phyloP scores from a whole-genome alignment of 2,797 vertebrate genomes.

The Spea hammondii region DNA sequence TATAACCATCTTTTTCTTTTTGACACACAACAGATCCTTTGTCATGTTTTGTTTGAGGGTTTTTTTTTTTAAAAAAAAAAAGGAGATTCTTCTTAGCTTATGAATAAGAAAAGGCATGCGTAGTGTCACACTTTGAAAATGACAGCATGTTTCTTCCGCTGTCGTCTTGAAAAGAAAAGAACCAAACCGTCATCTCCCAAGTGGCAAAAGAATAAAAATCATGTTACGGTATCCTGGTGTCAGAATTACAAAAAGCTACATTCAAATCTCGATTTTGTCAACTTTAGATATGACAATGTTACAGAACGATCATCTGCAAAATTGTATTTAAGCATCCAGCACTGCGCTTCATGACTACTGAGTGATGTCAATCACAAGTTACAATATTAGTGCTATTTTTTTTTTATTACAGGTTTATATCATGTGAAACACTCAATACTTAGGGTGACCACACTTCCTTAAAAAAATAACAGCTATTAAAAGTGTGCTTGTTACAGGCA shows the following conservation, averaged over 20 bases:
- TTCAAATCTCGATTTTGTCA: not conserved
- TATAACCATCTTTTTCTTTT: constrained; percentile 20
- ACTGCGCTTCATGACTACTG: not conserved
- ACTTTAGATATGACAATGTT: not conserved
- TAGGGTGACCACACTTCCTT: too few species aligned
- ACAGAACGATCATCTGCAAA: not conserved
- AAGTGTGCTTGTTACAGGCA: too few species aligned
- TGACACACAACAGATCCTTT: constrained; percentile 45
- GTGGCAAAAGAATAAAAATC: constrained; percentile 31
- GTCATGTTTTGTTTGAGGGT: constrained; percentile 43
- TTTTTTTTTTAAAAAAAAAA: constrained; percentile 4
- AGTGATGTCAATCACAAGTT: constrained; percentile 4
- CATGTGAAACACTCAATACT: too few species aligned
- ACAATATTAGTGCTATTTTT: too few species aligned
- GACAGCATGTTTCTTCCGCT: constrained; percentile 37
- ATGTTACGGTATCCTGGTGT: constrained; percentile 20
- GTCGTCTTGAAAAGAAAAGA: constrained; percentile 28
- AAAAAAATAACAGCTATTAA: too few species aligned
- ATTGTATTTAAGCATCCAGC: constrained; percentile 1
- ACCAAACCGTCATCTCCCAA: constrained; percentile 15
- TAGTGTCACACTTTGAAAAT: constrained; percentile 30
- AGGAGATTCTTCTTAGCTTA: constrained; percentile 15
- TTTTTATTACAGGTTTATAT: too few species aligned
- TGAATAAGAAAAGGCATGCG: constrained; percentile 18
- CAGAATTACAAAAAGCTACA: constrained; percentile 8